phyloP scores from a whole-genome alignment of 2,113 vertebrate species.

The Elephantulus edwardii region DNA sequence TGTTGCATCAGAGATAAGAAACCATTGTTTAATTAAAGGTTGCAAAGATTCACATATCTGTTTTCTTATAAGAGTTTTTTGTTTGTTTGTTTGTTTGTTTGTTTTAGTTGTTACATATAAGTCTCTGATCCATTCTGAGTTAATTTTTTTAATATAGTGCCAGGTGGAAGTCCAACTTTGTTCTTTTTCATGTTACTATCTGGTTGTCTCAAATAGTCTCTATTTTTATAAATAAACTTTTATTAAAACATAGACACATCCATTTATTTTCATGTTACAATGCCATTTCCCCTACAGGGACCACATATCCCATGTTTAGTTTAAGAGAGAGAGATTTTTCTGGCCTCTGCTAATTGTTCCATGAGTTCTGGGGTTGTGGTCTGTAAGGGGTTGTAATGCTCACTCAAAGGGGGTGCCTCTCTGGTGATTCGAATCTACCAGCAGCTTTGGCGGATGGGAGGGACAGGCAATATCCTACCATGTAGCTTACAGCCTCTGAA shows the following conservation, averaged over 20 bases:
- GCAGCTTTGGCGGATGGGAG: too few relatives aligned
- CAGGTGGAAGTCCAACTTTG: not conserved
- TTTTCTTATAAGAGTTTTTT: not conserved
- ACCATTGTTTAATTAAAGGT: not conserved
- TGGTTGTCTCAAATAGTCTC: not conserved
- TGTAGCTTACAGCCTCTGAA: too few relatives aligned
- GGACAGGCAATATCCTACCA: too few relatives aligned
- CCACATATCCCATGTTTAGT: not conserved
- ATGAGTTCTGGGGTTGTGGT: too few relatives aligned
- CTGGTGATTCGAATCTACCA: too few relatives aligned
- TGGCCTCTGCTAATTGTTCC: not conserved
- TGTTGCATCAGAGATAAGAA: not conserved
- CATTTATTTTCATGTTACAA: not conserved
- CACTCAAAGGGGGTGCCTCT: too few relatives aligned
- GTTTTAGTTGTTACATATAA: not conserved
- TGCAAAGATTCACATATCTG: not conserved
- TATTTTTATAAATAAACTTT: constrained; percentile 24
- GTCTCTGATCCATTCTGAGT: not conserved
- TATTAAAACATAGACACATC: not conserved
- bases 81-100: too few relatives aligned
- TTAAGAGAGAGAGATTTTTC: too few relatives aligned
- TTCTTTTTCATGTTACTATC: not conserved
- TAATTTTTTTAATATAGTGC: not conserved
- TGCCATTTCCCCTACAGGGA: not conserved
- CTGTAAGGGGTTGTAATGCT: too few relatives aligned